phyloP scores from a whole-genome alignment of 2,113 vertebrate genomes.

The Arothron firmamentum region DNA sequence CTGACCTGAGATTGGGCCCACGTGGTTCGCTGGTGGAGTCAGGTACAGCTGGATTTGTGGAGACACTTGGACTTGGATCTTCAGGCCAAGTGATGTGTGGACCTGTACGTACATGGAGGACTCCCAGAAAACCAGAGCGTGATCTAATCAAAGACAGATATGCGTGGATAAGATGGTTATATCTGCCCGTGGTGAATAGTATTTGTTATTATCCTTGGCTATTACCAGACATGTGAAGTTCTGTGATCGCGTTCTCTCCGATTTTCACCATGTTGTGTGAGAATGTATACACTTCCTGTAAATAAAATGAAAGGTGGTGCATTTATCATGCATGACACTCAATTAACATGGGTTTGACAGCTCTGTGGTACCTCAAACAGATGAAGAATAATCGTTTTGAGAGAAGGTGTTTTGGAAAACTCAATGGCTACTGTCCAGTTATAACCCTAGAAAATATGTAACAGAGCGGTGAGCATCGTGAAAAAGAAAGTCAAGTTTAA shows the following conservation, averaged over 20 bases:
- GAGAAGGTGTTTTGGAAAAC: slow-evolving; percentile 26
- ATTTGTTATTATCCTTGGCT: background rate
- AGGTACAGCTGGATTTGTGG: slow-evolving; percentile 74
- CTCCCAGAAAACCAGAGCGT: slow-evolving; percentile 68
- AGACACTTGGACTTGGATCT: slow-evolving; percentile 68
- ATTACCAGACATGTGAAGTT: slow-evolving; percentile 67
- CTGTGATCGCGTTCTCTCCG: slow-evolving; percentile 39
- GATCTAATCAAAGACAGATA: slow-evolving; percentile 44
- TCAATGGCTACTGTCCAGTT: slow-evolving; percentile 54
- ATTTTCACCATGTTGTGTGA: slow-evolving; percentile 42
- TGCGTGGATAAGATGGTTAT: background rate
- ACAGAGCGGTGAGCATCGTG: background rate
- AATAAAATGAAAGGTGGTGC: background rate
- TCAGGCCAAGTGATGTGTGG: slow-evolving; percentile 63
- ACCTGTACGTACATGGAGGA: slow-evolving; percentile 74
- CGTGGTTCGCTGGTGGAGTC: slow-evolving; percentile 35
- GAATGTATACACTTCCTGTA: slow-evolving; percentile 65
- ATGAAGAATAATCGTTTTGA: slow-evolving; percentile 39
- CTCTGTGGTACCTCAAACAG: slow-evolving; percentile 54
- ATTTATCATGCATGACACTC: background rate
- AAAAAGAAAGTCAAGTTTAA: background rate
- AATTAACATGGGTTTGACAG: background rate
- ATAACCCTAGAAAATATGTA: slow-evolving; percentile 20
- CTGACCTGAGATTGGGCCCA: slow-evolving; percentile 42
- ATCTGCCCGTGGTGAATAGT: background rate